Percentiles rank a stretch among this genome's conserved stretches.
phyloP scores from a whole-genome alignment of 2,888 invertebrate genomes.

The Leptodirus hochenwartii region DNA sequence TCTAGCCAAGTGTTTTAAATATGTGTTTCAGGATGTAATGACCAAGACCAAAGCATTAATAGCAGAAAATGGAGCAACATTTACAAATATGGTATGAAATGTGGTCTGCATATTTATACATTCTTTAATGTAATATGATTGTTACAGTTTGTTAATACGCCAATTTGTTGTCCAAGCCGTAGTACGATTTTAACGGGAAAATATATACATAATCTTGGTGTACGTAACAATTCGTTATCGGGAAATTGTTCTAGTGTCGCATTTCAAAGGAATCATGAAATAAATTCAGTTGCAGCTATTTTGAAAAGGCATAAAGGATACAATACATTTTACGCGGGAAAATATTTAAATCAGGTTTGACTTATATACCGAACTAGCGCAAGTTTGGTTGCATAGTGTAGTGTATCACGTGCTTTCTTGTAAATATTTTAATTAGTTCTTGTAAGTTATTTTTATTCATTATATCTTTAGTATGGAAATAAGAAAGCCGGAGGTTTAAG shows the following conservation, averaged over 20 bases:
- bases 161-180: conserved; percentile 83
- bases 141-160: conserved; percentile 61
- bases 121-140: not conserved
- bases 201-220: conserved; percentile 67
- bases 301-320: conserved; percentile 45
- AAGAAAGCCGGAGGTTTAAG: conserved; percentile 37
- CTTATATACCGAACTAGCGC: conserved; percentile 10
- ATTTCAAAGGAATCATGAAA: conserved; percentile 52
- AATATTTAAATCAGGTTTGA: conserved; percentile 74
- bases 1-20: conserved; percentile 4
- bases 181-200: conserved; percentile 68
- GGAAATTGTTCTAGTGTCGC: conserved; percentile 56
- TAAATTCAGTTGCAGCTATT: conserved; percentile 44
- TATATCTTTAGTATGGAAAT: too few relatives aligned
- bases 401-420: conserved; percentile 1
- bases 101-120: not conserved
- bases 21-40: conserved; percentile 40
- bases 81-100: conserved; percentile 46
- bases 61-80: conserved; percentile 44
- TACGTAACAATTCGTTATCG: conserved; percentile 54
- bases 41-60: conserved; percentile 40
- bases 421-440: conserved; percentile 7
- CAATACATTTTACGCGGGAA: conserved; percentile 80
- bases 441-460: too few relatives aligned
- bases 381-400: not conserved